Evolutionary conservation across 2,113 vertebrate species (phyloP).

Genomic region (Coturnix japonica): DNA sequence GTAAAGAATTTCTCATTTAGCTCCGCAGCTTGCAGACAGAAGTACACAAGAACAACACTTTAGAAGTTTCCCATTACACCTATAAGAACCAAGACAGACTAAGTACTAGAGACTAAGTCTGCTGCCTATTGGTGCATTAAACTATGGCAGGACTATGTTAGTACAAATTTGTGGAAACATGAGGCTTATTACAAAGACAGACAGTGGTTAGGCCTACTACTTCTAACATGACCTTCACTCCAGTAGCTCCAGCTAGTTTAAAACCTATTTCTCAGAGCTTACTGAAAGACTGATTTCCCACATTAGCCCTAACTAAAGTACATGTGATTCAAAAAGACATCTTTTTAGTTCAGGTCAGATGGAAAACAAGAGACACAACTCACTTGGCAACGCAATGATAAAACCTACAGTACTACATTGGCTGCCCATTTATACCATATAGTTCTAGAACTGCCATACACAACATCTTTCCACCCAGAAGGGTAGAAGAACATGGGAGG

Average conservation of each 20-base stretch:
- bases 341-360: not conserved
- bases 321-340: not conserved
- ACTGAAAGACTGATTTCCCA: not conserved
- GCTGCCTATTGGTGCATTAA: not conserved
- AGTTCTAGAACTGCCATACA: not conserved
- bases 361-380: not conserved
- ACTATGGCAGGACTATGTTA: fast-evolving
- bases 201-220: not conserved
- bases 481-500: not conserved
- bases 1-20: not conserved
- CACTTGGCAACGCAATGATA: not conserved
- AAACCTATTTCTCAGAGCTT: not conserved
- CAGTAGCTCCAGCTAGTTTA: not conserved
- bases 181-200: not conserved
- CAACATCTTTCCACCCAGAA: not conserved
- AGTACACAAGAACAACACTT: not conserved
- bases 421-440: fast-evolving
- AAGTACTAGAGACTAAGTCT: not conserved
- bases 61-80: not conserved
- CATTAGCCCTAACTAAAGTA: not conserved
- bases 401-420: not conserved
- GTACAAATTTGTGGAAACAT: not conserved
- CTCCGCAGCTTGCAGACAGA: not conserved
- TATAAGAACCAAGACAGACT: fast-evolving
- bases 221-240: not conserved